phyloP scores from a whole-genome alignment of 2,888 invertebrate genomes.

The Miltochrista miniata region DNA sequence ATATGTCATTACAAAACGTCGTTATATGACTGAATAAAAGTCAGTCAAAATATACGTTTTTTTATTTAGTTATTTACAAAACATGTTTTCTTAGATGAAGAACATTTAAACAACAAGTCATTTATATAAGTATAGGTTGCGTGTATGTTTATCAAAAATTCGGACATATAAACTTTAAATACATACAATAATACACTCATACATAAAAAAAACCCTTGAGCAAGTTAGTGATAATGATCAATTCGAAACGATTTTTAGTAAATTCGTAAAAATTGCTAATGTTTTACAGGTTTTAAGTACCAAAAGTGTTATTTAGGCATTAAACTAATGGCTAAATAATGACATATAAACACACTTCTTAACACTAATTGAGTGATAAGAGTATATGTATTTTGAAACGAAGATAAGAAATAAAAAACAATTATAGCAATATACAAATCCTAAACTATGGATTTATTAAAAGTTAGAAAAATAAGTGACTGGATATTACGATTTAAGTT shows the following conservation, averaged over 20 bases:
- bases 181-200: conserved; percentile 22
- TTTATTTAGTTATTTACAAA: not conserved
- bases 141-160: conserved; percentile 15
- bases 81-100: not conserved
- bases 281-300: not conserved
- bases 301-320: too few species aligned
- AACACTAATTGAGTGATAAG: too few species aligned
- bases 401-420: too few species aligned
- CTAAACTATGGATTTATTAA: too few species aligned
- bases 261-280: not conserved
- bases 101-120: not conserved
- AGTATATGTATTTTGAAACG: too few species aligned
- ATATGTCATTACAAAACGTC: not conserved
- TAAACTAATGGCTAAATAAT: not conserved
- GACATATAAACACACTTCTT: not conserved
- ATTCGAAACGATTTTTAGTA: conserved; percentile 29
- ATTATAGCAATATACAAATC: too few species aligned
- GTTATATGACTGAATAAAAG: too few species aligned
- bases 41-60: too few species aligned
- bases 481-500: not conserved
- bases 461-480: too few species aligned
- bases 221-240: conserved; percentile 27
- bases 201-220: conserved; percentile 32
- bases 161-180: conserved; percentile 14
- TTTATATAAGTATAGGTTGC: not conserved